These are phyloP conservation scores for Antechinus flavipes DNA, from an alignment of 2,113 vertebrate species.

Conservation along the genomic window DNA sequence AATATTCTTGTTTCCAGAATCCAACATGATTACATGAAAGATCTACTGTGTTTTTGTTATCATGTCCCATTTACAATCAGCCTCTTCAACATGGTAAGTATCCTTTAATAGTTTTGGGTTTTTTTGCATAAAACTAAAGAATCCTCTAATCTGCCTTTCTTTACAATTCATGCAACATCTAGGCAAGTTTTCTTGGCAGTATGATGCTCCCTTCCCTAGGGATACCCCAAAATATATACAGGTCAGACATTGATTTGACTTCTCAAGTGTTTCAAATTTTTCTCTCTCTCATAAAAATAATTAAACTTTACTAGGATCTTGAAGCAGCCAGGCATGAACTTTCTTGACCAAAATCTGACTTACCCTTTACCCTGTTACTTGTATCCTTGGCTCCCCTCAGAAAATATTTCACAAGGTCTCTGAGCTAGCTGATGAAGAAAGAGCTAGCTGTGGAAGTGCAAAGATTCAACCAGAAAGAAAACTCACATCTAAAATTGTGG, in stretches of 20 bases:
- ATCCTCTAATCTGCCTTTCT: neutral
- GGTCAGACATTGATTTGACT: neutral
- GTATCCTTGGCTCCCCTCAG: neutral
- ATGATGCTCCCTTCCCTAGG: neutral
- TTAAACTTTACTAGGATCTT: neutral
- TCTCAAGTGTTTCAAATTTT: neutral
- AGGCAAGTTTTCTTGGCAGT: neutral
- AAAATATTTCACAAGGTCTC: neutral
- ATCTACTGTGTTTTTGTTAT: neutral
- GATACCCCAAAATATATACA: neutral
- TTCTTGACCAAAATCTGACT: neutral
- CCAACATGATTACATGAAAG: neutral
- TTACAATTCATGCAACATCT: neutral
- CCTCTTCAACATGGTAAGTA: neutral
- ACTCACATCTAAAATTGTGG: neutral
- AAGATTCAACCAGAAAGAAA: neutral
- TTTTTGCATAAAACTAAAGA: neutral
- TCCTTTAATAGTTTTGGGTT: neutral
- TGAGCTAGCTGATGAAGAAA: neutral
- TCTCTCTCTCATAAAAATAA: neutral
- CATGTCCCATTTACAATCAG: neutral
- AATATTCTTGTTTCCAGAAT: neutral
- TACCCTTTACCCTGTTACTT: neutral
- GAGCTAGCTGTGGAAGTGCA: neutral
- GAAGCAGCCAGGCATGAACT: neutral